Evolutionary conservation across 2,888 invertebrate genomes (phyloP).

Genomic region (Graphium colonna): DNA sequence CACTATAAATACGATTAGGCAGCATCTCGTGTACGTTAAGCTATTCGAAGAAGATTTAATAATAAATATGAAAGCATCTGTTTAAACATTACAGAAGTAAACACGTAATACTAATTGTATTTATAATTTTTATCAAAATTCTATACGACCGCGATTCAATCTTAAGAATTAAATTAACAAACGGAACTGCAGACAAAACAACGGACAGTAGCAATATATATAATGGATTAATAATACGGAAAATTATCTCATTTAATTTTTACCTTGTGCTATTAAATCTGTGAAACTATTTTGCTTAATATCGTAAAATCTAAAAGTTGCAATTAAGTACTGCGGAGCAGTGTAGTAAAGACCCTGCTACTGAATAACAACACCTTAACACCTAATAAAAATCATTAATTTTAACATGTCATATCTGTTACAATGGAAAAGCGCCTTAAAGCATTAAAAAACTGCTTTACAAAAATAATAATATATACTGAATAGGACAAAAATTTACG

Average conservation of each 20-base stretch:
- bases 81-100: constrained; percentile 21
- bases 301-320: constrained; percentile 11
- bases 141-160: background rate
- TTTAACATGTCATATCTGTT: constrained; percentile 27
- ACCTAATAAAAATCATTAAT: constrained; percentile 25
- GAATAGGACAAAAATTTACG: constrained; percentile 13
- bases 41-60: constrained; percentile 21
- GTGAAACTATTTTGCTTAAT: constrained; percentile 4
- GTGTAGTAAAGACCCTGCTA: constrained; percentile 24
- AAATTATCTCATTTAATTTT: constrained; percentile 6
- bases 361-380: constrained; percentile 24
- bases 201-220: constrained; percentile 9
- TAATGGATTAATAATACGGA: constrained; percentile 1
- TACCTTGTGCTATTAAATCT: constrained; percentile 16
- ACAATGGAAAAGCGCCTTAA: constrained; percentile 36
- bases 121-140: background rate
- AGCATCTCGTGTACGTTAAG: constrained; percentile 8
- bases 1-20: constrained; percentile 18
- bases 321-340: constrained; percentile 24
- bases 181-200: constrained; percentile 7
- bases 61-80: constrained; percentile 21
- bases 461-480: constrained; percentile 43
- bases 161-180: constrained; percentile 12
- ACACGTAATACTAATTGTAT: constrained; percentile 14
- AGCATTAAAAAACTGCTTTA: constrained; percentile 45